phyloP scores from a whole-genome alignment of 2,888 invertebrate species.

The Melieria picta region DNA sequence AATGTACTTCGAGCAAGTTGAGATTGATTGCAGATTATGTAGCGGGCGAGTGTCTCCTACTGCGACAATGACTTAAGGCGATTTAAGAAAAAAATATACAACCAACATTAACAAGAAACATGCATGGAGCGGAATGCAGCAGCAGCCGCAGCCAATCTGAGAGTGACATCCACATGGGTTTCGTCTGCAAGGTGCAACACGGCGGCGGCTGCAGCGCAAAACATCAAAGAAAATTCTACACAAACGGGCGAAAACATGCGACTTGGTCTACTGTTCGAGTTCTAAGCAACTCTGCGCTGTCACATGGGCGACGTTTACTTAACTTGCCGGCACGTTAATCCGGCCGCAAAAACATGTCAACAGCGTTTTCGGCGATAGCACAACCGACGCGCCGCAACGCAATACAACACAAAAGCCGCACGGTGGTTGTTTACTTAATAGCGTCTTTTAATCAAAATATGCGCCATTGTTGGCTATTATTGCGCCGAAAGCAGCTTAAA shows the following conservation, averaged over 20 bases:
- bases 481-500: neutral
- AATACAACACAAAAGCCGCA: slow-evolving; percentile 9
- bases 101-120: neutral
- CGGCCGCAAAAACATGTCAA: slow-evolving; percentile 49
- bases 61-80: slow-evolving; percentile 43
- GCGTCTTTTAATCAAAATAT: neutral
- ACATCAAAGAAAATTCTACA: slow-evolving; percentile 13
- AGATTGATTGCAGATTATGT: slow-evolving; percentile 50
- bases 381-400: neutral
- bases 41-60: too few relatives aligned
- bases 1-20: slow-evolving; percentile 54
- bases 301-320: slow-evolving; percentile 41
- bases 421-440: slow-evolving; percentile 18
- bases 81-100: slow-evolving; percentile 26
- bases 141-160: neutral
- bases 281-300: neutral
- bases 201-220: slow-evolving; percentile 4
- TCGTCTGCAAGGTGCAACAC: slow-evolving; percentile 24
- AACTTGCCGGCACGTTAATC: slow-evolving; percentile 51
- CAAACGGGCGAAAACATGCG: too few relatives aligned
- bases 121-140: neutral
- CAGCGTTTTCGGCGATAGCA: neutral
- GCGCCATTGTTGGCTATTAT: neutral
- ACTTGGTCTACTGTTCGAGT: too few relatives aligned
- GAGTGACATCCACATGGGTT: slow-evolving; percentile 17